phyloP scores from a whole-genome alignment of 2,113 vertebrate species.

The Epinephelus lanceolatus region DNA sequence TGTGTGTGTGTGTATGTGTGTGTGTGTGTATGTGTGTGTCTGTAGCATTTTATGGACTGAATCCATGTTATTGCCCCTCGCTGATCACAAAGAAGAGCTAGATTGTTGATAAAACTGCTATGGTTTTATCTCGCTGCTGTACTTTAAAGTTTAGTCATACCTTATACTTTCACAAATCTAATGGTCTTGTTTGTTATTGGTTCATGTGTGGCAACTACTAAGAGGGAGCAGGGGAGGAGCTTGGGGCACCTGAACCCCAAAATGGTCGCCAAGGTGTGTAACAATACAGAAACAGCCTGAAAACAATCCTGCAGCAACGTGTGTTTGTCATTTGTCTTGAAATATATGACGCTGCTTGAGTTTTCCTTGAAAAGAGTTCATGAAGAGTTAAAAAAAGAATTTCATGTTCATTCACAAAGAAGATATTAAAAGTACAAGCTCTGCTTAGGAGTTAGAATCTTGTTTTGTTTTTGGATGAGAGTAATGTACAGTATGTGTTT shows the following conservation, averaged over 20 bases:
- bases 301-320: not conserved
- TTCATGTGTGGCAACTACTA: constrained; percentile 30
- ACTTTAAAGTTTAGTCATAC: not conserved
- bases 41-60: constrained; percentile 54
- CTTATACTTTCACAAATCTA: not conserved
- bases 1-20: not conserved
- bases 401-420: not conserved
- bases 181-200: constrained; percentile 30
- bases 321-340: not conserved
- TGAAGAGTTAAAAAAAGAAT: not conserved
- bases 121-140: constrained; percentile 7
- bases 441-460: not conserved
- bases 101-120: constrained; percentile 7
- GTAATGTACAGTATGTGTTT: constrained; percentile 2
- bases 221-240: constrained; percentile 49
- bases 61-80: constrained; percentile 23
- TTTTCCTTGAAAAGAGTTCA: not conserved
- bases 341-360: not conserved
- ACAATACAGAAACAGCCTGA: constrained; percentile 5
- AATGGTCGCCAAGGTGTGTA: constrained; percentile 66
- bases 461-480: constrained; percentile 1
- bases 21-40: not conserved
- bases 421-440: not conserved
- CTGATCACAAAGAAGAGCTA: constrained; percentile 17
- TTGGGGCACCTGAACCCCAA: constrained; percentile 23